These are phyloP conservation scores for Nasonia oneida DNA, from an alignment of 2,888 invertebrate genomes.

Conservation along the genomic window DNA sequence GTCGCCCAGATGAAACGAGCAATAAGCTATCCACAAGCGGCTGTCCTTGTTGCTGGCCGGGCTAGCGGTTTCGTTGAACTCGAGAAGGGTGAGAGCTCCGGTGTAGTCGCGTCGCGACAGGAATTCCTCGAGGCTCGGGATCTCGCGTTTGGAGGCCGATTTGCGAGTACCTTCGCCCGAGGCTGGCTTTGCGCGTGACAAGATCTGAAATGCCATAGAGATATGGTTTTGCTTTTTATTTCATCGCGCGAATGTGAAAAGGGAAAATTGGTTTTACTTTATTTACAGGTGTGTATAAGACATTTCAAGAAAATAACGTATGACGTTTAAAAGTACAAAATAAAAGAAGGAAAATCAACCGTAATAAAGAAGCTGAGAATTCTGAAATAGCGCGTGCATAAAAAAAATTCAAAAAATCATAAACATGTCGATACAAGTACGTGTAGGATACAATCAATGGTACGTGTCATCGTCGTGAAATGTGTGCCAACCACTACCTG, in stretches of 20 bases:
- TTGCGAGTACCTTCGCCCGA: conserved; percentile 80
- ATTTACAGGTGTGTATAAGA: too few relatives aligned
- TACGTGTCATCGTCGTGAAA: background rate
- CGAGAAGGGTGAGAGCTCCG: conserved; percentile 95
- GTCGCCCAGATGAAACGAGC: conserved; percentile 97
- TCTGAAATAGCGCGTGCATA: too few relatives aligned
- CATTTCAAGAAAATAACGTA: too few relatives aligned
- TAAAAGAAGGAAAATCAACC: too few relatives aligned
- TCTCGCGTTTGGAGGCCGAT: conserved; percentile 78
- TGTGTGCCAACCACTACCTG: background rate
- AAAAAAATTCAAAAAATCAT: background rate
- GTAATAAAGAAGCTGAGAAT: too few relatives aligned
- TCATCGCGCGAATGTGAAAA: too few relatives aligned
- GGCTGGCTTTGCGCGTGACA: conserved; percentile 91
- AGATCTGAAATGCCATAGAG: conserved; percentile 81
- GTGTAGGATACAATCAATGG: background rate
- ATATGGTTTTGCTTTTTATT: too few relatives aligned
- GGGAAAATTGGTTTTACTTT: too few relatives aligned
- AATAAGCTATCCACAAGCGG: conserved; percentile 96
- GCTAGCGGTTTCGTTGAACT: conserved; percentile 83
- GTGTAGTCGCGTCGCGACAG: conserved; percentile 94
- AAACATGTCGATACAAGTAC: background rate
- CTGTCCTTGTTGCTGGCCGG: conserved; percentile 70
- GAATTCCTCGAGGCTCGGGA: conserved; percentile 94
- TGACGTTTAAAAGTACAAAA: too few relatives aligned